A percentile compares a stretch with the other conserved stretches of the same genome.
Evolutionary conservation across 2,113 vertebrate genomes (phyloP).

Genomic region (Nesoenas mayeri): DNA sequence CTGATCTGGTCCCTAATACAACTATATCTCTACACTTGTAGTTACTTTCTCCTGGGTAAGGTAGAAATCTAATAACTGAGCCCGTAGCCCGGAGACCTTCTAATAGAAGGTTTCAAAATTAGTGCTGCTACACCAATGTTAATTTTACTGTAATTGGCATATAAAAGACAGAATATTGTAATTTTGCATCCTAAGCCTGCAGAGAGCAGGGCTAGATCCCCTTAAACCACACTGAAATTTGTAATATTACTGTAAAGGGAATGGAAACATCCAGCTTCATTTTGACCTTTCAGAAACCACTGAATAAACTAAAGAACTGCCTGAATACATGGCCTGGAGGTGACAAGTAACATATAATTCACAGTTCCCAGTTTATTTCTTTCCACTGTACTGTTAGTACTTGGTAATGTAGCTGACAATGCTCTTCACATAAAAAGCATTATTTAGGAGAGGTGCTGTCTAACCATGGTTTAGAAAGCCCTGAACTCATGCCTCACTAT

Average conservation of each 20-base stretch:
- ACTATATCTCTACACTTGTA: not conserved
- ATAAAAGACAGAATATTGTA: not conserved
- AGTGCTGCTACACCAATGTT: not conserved
- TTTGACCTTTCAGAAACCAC: not conserved
- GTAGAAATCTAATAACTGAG: not conserved
- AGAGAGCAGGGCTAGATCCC: not conserved
- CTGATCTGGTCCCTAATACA: not conserved
- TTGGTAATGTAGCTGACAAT: not conserved
- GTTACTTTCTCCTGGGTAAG: not conserved
- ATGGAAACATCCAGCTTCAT: not conserved
- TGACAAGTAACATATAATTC: not conserved
- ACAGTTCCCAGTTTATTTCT: constrained; percentile 4
- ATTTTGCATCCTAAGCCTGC: not conserved
- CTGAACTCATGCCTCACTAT: not conserved
- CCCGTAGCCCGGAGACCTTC: not conserved
- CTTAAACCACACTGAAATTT: not conserved
- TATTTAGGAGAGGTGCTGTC: not conserved
- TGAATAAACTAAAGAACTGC: not conserved
- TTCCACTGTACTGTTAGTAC: not conserved
- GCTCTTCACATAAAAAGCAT: not conserved
- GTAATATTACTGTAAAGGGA: not conserved
- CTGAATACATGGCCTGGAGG: not conserved
- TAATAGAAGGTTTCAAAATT: not conserved
- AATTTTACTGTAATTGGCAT: not conserved
- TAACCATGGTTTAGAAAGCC: not conserved